These are phyloP conservation scores for Grapholita molesta DNA, from an alignment of 1,140 invertebrate genomes.

Conservation along the genomic window DNA sequence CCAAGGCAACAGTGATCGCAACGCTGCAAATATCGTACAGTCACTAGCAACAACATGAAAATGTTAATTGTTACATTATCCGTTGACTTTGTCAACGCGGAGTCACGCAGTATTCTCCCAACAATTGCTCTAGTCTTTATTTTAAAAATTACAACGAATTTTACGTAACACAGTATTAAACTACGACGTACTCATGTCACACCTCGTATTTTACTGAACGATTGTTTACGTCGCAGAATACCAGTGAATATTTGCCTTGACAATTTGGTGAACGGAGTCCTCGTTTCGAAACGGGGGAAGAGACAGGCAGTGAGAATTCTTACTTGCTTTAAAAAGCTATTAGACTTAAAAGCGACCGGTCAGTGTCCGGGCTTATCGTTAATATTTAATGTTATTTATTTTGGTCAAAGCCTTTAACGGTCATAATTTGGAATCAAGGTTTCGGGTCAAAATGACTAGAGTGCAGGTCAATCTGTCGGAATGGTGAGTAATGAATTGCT, in stretches of 20 bases:
- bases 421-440: background rate
- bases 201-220: background rate
- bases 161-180: constrained; percentile 3
- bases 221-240: background rate
- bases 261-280: background rate
- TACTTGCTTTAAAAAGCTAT: constrained; percentile 40
- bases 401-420: background rate
- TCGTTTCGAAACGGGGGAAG: constrained; percentile 29
- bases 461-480: background rate
- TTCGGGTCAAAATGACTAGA: background rate
- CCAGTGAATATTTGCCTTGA: background rate
- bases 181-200: background rate
- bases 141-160: constrained; percentile 12
- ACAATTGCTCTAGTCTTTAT: background rate
- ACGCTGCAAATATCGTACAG: background rate
- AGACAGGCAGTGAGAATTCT: constrained; percentile 37
- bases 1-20: background rate
- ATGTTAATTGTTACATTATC: too few species aligned
- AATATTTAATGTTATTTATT: constrained; percentile 20
- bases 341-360: constrained; percentile 31
- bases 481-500: background rate
- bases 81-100: background rate
- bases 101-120: constrained; percentile 4
- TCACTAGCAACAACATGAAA: too few species aligned
- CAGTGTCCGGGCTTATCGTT: constrained; percentile 34